Evolutionary conservation across 2,888 invertebrate species (phyloP).

Genomic region (Troilus luridus): DNA sequence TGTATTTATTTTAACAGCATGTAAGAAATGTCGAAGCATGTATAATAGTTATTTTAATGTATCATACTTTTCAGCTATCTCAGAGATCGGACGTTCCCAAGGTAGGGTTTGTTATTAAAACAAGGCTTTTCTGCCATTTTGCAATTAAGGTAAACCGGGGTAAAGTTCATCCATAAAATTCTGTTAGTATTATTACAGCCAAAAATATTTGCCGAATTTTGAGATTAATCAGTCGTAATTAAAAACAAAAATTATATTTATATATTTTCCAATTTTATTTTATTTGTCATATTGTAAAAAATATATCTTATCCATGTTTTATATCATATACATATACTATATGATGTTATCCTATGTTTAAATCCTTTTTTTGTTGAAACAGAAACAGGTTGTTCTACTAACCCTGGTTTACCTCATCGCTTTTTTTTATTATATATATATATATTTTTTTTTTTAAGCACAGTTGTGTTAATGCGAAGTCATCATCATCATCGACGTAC

Average conservation of each 20-base stretch:
- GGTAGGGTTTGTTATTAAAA: conserved; percentile 73
- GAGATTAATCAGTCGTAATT: too few relatives aligned
- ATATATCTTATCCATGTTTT: too few relatives aligned
- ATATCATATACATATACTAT: too few relatives aligned
- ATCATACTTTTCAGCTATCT: conserved; percentile 80
- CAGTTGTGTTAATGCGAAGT: not conserved
- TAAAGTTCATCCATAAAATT: too few relatives aligned
- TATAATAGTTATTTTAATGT: conserved; percentile 67
- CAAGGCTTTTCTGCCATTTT: conserved; percentile 56
- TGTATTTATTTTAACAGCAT: conserved; percentile 65
- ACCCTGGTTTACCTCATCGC: not conserved
- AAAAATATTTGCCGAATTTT: too few relatives aligned
- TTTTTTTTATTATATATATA: conserved; percentile 50
- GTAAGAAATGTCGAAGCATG: conserved; percentile 64
- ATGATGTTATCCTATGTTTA: too few relatives aligned
- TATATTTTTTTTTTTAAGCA: not conserved
- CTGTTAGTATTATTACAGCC: too few relatives aligned
- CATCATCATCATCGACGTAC: not conserved
- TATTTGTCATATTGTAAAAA: too few relatives aligned
- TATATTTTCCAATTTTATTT: too few relatives aligned
- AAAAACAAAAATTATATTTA: too few relatives aligned
- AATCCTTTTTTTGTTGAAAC: too few relatives aligned
- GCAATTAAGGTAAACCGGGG: not conserved
- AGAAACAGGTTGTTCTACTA: too few relatives aligned
- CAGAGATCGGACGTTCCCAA: conserved; percentile 93